A percentile compares a stretch with the other conserved stretches of the same genome.
phyloP scores from a whole-genome alignment of 2,888 invertebrate species.

The Pyrocoelia pectoralis region DNA sequence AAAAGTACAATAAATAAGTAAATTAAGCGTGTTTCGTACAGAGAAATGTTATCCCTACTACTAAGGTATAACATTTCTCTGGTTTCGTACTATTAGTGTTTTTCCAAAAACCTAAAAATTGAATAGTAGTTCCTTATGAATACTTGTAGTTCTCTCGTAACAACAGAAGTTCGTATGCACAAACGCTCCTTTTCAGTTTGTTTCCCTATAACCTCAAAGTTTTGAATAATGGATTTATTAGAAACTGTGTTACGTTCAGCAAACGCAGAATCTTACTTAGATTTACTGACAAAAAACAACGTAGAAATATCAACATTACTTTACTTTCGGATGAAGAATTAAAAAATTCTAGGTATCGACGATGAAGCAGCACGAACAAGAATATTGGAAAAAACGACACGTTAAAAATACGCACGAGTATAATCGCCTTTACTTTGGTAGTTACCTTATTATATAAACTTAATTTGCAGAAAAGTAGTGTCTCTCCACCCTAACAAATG shows the following conservation, averaged over 20 bases:
- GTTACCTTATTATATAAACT: no score
- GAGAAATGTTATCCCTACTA: no score
- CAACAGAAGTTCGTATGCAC: no score
- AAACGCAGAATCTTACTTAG: conserved; percentile 46
- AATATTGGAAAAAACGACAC: conserved; percentile 40
- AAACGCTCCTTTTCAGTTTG: no score
- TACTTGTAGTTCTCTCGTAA: no score
- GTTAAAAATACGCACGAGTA: conserved; percentile 51
- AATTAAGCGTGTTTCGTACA: no score
- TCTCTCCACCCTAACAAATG: conserved; percentile 28
- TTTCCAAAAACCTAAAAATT: no score
- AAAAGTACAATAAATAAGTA: no score
- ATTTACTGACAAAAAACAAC: conserved; percentile 43
- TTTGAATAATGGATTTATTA: conserved; percentile 43
- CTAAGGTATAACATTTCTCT: no score
- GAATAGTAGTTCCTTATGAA: no score
- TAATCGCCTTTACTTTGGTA: conserved; percentile 16
- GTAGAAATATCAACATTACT: conserved; percentile 45
- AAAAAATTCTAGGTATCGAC: conserved; percentile 45
- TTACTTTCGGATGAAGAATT: conserved; percentile 48
- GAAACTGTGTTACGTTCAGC: conserved; percentile 49
- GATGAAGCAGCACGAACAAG: conserved; percentile 41
- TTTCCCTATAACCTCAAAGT: no score
- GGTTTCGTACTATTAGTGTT: no score
- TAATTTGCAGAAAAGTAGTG: background rate